These are phyloP conservation scores for Lethenteron camtschaticum DNA, from an alignment of 2,113 vertebrate species.

Conservation along the genomic window DNA sequence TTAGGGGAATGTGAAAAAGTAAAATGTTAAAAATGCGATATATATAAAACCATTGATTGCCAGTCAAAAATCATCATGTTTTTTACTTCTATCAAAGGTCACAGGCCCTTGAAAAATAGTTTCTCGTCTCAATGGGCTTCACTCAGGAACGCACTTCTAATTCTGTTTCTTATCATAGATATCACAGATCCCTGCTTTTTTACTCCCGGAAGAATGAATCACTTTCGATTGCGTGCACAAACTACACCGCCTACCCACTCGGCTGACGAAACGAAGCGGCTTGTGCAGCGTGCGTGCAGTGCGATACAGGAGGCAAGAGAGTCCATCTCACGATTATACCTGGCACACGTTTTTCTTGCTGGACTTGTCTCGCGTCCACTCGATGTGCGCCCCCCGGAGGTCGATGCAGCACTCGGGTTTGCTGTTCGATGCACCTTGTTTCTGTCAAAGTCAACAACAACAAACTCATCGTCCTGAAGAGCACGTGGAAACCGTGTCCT, in stretches of 20 bases:
- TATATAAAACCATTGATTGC: no score
- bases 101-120: no score
- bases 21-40: no score
- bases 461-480: neutral
- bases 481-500: neutral
- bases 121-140: no score
- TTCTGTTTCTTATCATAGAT: neutral
- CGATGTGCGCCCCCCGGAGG: neutral
- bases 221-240: no score
- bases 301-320: neutral
- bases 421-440: conserved; percentile 2
- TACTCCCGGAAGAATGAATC: neutral
- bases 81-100: no score
- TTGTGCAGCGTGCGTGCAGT: no score
- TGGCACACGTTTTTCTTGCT: neutral
- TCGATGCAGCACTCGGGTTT: neutral
- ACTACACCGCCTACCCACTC: no score
- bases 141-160: no score
- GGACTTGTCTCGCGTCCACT: neutral
- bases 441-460: neutral
- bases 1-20: no score
- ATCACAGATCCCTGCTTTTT: neutral
- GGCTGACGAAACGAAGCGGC: no score
- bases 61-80: no score
- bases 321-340: neutral